A percentile compares a stretch with the other conserved stretches of the same genome.
These are phyloP conservation scores for Phenacoccus solenopsis DNA, from an alignment of 1,140 invertebrate species.

Conservation along the genomic window DNA sequence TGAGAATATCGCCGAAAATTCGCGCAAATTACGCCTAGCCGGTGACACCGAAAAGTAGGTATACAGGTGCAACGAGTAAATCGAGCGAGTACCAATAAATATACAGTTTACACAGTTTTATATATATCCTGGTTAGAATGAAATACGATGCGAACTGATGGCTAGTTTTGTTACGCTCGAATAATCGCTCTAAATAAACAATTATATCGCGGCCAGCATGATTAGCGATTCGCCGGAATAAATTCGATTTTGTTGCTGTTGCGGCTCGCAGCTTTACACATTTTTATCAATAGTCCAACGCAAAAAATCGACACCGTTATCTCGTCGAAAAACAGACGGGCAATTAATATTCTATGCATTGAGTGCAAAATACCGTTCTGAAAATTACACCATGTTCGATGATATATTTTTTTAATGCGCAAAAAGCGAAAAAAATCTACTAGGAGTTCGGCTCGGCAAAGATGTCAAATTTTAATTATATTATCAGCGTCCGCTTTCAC, in stretches of 20 bases:
- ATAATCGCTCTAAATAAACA: conserved; percentile 15
- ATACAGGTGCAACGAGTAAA: background rate
- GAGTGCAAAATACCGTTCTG: too few species aligned
- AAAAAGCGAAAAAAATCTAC: too few species aligned
- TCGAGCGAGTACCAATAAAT: background rate
- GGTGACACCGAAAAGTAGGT: conserved; percentile 2
- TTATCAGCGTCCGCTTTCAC: too few species aligned
- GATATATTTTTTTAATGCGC: too few species aligned
- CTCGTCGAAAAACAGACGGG: background rate
- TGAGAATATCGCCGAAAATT: too few species aligned
- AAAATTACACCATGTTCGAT: too few species aligned
- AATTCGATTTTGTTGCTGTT: background rate
- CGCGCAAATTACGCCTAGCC: too few species aligned
- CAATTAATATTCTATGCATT: too few species aligned
- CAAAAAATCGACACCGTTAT: background rate
- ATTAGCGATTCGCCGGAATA: conserved; percentile 7
- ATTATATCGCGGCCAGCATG: conserved; percentile 12
- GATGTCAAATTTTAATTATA: too few species aligned
- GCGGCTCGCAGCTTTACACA: background rate
- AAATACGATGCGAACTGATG: background rate
- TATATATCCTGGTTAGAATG: background rate
- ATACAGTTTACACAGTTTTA: background rate
- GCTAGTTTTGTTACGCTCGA: conserved; percentile 6
- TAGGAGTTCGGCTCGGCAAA: too few species aligned
- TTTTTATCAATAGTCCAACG: conserved; percentile 10